These are phyloP conservation scores for Casuarius casuarius DNA, from an alignment of 2,113 vertebrate genomes.

Conservation along the genomic window DNA sequence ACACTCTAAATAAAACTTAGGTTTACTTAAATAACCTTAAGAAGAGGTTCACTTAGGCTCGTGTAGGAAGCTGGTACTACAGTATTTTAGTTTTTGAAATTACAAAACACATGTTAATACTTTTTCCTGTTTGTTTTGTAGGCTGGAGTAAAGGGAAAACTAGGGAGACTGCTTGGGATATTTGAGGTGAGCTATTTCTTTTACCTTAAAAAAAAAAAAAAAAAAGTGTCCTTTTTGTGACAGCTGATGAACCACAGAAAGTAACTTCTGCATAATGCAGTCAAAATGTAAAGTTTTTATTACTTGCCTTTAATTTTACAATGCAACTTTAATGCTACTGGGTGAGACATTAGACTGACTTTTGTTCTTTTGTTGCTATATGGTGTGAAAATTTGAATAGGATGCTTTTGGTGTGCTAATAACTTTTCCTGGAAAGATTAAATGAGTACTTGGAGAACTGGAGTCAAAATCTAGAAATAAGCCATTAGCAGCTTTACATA, in stretches of 20 bases:
- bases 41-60: neutral
- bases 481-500: neutral
- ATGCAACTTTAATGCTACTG: neutral
- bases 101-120: neutral
- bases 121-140: conserved; percentile 66
- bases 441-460: neutral
- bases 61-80: neutral
- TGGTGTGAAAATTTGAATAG: neutral
- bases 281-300: neutral
- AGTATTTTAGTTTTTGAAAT: neutral
- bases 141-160: conserved; percentile 96
- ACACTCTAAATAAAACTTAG: neutral
- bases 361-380: neutral
- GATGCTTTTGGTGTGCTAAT: neutral
- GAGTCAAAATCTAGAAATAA: neutral
- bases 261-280: neutral
- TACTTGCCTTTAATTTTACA: neutral
- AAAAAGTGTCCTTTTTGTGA: neutral
- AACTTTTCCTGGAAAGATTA: neutral
- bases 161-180: conserved; percentile 94
- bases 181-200: conserved; percentile 91
- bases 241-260: neutral
- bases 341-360: neutral
- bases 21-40: neutral
- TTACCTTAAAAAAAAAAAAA: neutral